phyloP scores from a whole-genome alignment of 2,797 vertebrate species.

The Prunella strophiata region DNA sequence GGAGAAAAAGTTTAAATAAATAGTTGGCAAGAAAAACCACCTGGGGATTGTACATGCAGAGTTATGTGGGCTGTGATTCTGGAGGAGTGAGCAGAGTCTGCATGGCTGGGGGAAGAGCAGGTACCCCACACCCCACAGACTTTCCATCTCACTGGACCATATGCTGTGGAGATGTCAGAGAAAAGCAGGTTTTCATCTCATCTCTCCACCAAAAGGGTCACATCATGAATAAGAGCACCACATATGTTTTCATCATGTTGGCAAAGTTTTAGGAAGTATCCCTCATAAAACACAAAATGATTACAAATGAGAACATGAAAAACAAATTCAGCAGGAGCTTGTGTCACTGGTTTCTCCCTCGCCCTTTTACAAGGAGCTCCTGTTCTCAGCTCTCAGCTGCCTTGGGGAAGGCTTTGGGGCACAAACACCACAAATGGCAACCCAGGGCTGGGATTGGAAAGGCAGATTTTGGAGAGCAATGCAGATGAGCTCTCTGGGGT shows the following conservation, averaged over 20 bases:
- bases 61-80: background rate
- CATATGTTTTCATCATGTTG: constrained; percentile 64
- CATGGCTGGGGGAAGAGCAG: background rate
- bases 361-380: constrained; percentile 44
- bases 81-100: background rate
- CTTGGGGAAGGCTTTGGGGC: background rate
- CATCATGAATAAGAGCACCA: background rate
- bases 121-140: background rate
- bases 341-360: background rate
- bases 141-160: background rate
- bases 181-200: constrained; percentile 9
- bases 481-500: background rate
- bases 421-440: background rate
- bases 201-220: background rate
- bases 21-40: background rate
- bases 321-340: constrained; percentile 32
- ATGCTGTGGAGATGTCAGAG: background rate
- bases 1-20: background rate
- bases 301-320: constrained; percentile 54
- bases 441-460: background rate
- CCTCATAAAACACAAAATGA: constrained; percentile 59
- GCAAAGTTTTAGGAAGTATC: constrained; percentile 54
- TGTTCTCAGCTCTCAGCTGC: background rate
- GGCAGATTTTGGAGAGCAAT: background rate
- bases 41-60: background rate